These are phyloP conservation scores for Furcula furcula DNA, from an alignment of 2,888 invertebrate genomes.

Conservation along the genomic window DNA sequence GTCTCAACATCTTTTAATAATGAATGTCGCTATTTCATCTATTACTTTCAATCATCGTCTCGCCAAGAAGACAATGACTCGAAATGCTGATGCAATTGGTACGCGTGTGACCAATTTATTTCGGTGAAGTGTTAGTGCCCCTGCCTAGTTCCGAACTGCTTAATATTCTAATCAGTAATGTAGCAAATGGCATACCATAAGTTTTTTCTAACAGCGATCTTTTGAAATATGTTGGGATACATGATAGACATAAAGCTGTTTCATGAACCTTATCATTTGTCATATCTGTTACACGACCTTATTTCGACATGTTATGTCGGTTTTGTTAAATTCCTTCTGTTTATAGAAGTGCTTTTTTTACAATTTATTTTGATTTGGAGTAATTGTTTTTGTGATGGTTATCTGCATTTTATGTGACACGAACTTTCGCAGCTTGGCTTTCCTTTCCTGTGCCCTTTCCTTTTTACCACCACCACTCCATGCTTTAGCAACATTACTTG, in stretches of 20 bases:
- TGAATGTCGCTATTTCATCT: constrained; percentile 5
- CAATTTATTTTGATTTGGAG: too few relatives aligned
- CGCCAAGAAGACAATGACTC: constrained; percentile 23
- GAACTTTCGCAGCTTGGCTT: too few relatives aligned
- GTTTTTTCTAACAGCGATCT: constrained; percentile 1
- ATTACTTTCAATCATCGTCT: constrained; percentile 22
- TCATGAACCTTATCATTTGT: background rate
- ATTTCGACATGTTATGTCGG: background rate
- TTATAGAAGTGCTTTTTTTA: too few relatives aligned
- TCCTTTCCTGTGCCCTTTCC: too few relatives aligned
- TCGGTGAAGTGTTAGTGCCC: constrained; percentile 24
- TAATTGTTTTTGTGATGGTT: too few relatives aligned
- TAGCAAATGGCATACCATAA: constrained; percentile 20
- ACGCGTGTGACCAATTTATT: constrained; percentile 23
- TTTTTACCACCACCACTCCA: too few relatives aligned
- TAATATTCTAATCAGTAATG: constrained; percentile 28
- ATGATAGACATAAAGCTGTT: background rate
- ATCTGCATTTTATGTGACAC: too few relatives aligned
- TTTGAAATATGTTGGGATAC: background rate
- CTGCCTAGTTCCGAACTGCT: constrained; percentile 10
- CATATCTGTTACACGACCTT: background rate
- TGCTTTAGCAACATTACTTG: too few relatives aligned
- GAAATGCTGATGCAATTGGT: constrained; percentile 24
- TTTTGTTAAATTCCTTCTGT: too few relatives aligned
- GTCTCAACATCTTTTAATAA: too few relatives aligned